Evolutionary conservation across 2,888 invertebrate species (phyloP), one percentile per base, ranked within the genome.

Genomic region (Dione vanillae): DNA sequence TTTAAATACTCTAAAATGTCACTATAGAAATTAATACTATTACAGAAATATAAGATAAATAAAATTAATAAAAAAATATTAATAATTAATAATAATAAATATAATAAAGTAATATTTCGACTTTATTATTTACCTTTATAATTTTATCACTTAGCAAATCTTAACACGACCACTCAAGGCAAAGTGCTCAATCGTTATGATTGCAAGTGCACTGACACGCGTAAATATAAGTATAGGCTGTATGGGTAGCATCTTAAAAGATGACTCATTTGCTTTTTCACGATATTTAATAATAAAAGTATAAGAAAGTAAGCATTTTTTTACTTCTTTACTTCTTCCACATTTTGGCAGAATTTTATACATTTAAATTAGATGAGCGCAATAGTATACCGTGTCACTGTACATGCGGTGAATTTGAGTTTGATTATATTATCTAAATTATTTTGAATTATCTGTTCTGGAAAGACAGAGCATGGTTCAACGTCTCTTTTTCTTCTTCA

Each of bases 161-260:
- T 51, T 19, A 49, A 51, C 37, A 58, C 56, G 47, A 37, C 56
- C 37, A 14, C 40, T 43, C 49, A 40, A 59, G 49, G 61, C 94
- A 90, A 47, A 51, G 70, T 52, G 47, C 37, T 68, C 45, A 69
- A 69, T 64, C 40, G 65, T 40, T 72, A 54, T 64, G 64, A 72
- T 52, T 65, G 66, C 71, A 73, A 71, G 20, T 59, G 64, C 54
- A 64, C 16, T 54, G 54, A 43, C 35, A 43, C 69, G 41, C 56
- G 58, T 58, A 71, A 66, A 70, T 70, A 73, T 70, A 70, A 64
- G n/a, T 27, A 27, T 61, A 54, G 65, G 35, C 35, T 61, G 52
- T 59, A 43, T 45, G 58, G 58, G 61, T 37, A 35, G 20, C 67
- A 47, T 67, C 47, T 67, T 37, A 49, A 20, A 19, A 14, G 49